Conservation (phyloP, 2,797 vertebrate species). For the Typhlichthys subterraneus region DNA sequence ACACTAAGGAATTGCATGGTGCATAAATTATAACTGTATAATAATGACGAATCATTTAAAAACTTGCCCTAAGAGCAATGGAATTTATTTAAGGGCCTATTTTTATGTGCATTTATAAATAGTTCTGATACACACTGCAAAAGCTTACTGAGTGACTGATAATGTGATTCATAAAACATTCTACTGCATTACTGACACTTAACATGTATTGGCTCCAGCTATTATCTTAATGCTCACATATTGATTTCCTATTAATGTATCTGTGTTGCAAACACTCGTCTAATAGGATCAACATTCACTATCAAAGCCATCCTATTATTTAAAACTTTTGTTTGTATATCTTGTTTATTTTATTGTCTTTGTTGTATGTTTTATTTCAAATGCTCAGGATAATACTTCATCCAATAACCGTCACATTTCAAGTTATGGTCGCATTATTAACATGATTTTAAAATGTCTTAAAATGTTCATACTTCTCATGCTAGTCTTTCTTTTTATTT, state of each 20-base stretch:
- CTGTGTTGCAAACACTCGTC: not conserved
- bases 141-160: constrained; percentile 55
- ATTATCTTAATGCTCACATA: constrained; percentile 39
- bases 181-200: constrained; percentile 49
- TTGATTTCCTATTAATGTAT: constrained; percentile 6
- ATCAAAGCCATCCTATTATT: constrained; percentile 9
- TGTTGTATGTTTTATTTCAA: constrained; percentile 63
- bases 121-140: constrained; percentile 67
- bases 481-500: no score
- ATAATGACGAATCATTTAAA: constrained; percentile 72
- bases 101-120: constrained; percentile 77
- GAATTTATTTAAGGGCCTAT: constrained; percentile 73
- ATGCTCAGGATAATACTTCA: constrained; percentile 77
- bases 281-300: no score
- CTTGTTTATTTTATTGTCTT: constrained; percentile 42
- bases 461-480: no score
- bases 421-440: constrained; percentile 42
- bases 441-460: constrained; percentile 12
- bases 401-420: constrained; percentile 44
- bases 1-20: constrained; percentile 82
- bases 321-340: constrained; percentile 43
- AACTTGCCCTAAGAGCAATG: constrained; percentile 64
- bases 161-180: constrained; percentile 34
- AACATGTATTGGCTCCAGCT: constrained; percentile 43
- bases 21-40: constrained; percentile 79